Percentiles rank a stretch among this genome's conserved stretches.
phyloP scores from a whole-genome alignment of 2,113 vertebrate species.

The Sakesphorus luctuosus region DNA sequence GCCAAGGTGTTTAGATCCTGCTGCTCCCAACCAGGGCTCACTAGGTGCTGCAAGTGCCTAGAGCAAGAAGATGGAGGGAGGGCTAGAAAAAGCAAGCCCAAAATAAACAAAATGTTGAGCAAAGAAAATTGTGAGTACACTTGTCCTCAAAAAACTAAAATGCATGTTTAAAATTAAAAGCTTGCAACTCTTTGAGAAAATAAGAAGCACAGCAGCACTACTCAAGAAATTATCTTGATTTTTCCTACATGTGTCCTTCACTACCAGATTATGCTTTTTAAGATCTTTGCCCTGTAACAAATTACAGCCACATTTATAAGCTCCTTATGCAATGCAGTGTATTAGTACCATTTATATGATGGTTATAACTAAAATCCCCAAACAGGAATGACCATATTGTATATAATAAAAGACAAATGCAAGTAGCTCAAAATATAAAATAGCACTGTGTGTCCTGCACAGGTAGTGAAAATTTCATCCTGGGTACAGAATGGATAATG shows the following conservation, averaged over 20 bases:
- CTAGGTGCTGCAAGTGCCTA: background rate
- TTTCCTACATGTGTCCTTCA: background rate
- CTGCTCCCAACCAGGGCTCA: background rate
- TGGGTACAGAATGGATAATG: background rate
- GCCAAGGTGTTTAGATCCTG: background rate
- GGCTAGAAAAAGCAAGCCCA: background rate
- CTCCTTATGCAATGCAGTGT: background rate
- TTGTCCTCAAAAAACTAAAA: background rate
- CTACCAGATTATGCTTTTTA: background rate
- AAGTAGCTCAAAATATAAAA: background rate
- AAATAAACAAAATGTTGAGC: background rate
- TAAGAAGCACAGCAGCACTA: background rate
- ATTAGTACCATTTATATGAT: background rate
- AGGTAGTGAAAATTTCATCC: background rate
- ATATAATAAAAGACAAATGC: background rate
- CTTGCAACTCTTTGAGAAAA: background rate
- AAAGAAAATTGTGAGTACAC: background rate
- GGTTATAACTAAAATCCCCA: background rate
- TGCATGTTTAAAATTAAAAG: background rate
- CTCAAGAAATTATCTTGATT: background rate
- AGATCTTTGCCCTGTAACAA: background rate
- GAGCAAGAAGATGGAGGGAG: background rate
- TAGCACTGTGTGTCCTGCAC: background rate
- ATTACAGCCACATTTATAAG: background rate
- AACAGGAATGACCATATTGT: background rate